These are phyloP conservation scores for Cheilinus undulatus DNA, from an alignment of 2,113 vertebrate species.

Conservation along the genomic window DNA sequence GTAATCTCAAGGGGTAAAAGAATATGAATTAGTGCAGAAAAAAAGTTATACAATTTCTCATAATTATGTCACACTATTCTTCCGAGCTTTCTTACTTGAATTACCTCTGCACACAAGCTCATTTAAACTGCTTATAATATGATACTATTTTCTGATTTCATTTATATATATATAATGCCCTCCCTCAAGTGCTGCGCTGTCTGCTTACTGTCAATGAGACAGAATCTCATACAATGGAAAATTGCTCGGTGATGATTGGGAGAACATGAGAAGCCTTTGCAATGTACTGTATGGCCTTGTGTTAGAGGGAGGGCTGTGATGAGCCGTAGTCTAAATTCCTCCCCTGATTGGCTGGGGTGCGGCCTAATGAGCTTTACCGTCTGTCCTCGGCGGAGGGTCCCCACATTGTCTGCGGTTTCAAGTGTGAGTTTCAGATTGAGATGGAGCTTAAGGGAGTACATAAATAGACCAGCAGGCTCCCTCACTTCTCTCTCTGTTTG, in stretches of 20 bases:
- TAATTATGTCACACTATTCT: background rate
- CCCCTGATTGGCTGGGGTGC: constrained; percentile 56
- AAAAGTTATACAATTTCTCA: background rate
- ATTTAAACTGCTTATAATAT: background rate
- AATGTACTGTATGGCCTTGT: constrained; percentile 51
- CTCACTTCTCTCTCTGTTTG: constrained; percentile 50
- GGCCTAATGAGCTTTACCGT: constrained; percentile 57
- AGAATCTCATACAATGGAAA: constrained; percentile 43
- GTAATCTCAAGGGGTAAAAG: background rate
- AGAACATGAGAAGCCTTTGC: constrained; percentile 56
- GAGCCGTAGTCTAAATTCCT: constrained; percentile 57
- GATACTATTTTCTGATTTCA: background rate
- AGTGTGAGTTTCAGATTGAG: constrained; percentile 71
- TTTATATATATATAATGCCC: background rate
- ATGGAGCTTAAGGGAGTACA: constrained; percentile 65
- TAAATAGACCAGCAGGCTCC: constrained; percentile 70
- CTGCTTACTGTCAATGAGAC: constrained; percentile 18
- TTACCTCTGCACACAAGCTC: background rate
- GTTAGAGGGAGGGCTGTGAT: constrained; percentile 52
- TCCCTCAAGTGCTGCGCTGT: background rate
- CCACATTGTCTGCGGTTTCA: constrained; percentile 75
- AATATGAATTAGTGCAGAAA: background rate
- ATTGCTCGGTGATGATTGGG: constrained; percentile 41
- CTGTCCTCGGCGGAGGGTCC: constrained; percentile 64
- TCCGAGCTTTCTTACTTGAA: background rate